Base-by-base conservation (phyloP, 1,140 invertebrate genomes). In the Harlomillsia oculata region DNA sequence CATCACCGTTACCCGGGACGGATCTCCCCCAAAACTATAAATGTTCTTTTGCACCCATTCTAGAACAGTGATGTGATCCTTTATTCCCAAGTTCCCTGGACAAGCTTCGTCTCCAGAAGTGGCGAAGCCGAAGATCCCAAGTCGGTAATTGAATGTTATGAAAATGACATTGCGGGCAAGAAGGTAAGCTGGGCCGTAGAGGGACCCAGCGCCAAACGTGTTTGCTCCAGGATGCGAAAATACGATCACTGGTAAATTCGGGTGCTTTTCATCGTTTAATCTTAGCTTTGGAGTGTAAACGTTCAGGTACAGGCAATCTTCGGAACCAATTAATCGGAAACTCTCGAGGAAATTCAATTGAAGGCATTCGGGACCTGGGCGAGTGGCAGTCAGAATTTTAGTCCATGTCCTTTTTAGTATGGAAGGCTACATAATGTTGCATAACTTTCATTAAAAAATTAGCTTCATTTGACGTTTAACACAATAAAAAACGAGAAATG, bases 161-260 rank as follows among this genome's bases (percentile, higher is more conserved):
- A 67, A 16, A 21, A 67, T 49, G 11, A 66, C 46, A 44, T 65
- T 53, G 28, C 54, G 20, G 11, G 65, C 63, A 3, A 67, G 26
- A 9, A 67, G 26, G 44, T 63, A 65, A 16, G 66, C 46, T 18
- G 65, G 63, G 30, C 66, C 66, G 30, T 56, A 53, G 4, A 56
- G 54, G 16, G 16, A 28, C 11, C 25, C 55, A n/a, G 28, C 26
- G 37, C 65, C 63, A 41, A 72, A 67, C 58, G 68, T 32, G 52
- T 66, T 52, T 59, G 70, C 18, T 65, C 65, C 54, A 66, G 70
- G 45, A 55, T 81, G 79, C 48, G 80, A 76, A 66, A 74, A 78
- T 1, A 80, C 71, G 18, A 81, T 56, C 1, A 80, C 78, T 13
- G 60, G 60, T 21, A 60, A 37, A 8, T 32, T 3, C 21, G 8